Base-by-base conservation (phyloP, 64 coral and sea anemone genomes). In the Porites australiensis region DNA sequence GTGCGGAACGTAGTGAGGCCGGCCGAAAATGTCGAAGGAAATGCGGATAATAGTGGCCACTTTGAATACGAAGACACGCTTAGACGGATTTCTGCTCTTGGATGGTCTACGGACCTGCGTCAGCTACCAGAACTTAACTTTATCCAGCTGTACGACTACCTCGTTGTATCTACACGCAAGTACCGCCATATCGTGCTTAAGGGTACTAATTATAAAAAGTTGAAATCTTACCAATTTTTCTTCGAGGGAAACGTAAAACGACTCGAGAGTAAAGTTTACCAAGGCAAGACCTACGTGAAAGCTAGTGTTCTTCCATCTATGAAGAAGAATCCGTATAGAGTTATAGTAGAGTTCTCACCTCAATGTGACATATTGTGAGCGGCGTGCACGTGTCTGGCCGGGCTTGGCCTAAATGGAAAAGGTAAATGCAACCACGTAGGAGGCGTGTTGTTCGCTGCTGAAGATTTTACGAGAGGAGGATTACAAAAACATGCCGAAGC, bases 211-310 rank as follows among this genome's bases (percentile, higher is more conserved):
- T 94, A 82, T 63, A 89, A 94, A 43, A 94, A 89, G 49, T n/a
- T 93, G 46, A 93, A 88, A 71, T 66, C 83, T 20, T 94, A 88
- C 52, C 92, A 94, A 44, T 94, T 94, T 66, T 94, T 88, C 60
- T 82, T 66, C 27, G 87, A 95, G n/a, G n/a, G 82, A 7, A 88
- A 90, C 74, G 86, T 95, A 0, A 90, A 90, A 48, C 16, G 48
- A 7, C 44, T 95, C 1, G 71, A 95, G 64, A 81, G 53, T 3
- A 85, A 76, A 27, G 80, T 55, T 64, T 66, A 64, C 65, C 70
- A 61, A 13, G 60, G 70, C 19, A 86, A 86, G 12, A 79, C 51
- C 15, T 87, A 90, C 50, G 82, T 90, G 23, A 95, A 90, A 87
- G 93, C 88, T 43, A 37, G 27, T 59, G 92, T 94, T 14, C 23